Percentiles rank a stretch among this genome's conserved stretches.
phyloP scores from a whole-genome alignment of 2,888 invertebrate genomes.

The Andrena camellia region DNA sequence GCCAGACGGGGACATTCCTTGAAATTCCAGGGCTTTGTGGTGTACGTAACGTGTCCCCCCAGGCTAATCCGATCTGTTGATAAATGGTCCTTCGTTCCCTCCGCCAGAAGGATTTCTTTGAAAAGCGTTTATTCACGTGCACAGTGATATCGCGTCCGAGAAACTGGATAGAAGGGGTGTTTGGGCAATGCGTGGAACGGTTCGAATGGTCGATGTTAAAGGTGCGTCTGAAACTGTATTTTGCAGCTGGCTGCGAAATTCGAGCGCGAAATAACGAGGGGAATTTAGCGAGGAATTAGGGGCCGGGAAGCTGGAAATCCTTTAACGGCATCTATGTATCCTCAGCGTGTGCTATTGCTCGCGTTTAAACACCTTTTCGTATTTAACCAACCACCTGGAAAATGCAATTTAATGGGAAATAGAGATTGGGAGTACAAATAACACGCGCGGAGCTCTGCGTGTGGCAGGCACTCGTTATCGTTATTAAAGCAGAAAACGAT shows the following conservation, averaged over 20 bases:
- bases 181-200: background rate
- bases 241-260: background rate
- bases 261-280: constrained; percentile 5
- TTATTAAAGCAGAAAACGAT: background rate
- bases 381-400: constrained; percentile 46
- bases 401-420: constrained; percentile 28
- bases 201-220: constrained; percentile 11
- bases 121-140: constrained; percentile 3
- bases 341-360: constrained; percentile 7
- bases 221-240: constrained; percentile 11
- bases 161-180: too few relatives aligned
- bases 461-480: background rate
- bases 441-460: background rate
- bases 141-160: background rate
- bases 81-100: constrained; percentile 17
- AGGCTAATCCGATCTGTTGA: constrained; percentile 41
- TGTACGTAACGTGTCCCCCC: constrained; percentile 15
- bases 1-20: constrained; percentile 1
- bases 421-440: constrained; percentile 12
- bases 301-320: constrained; percentile 60
- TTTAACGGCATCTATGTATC: constrained; percentile 58
- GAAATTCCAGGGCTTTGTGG: constrained; percentile 28
- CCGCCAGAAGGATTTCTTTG: background rate
- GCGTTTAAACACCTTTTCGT: constrained; percentile 44
- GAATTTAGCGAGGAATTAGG: constrained; percentile 52